Evolutionary conservation across 2,113 vertebrate species (phyloP).

Genomic region (Rhegmatorhina hoffmannsi): DNA sequence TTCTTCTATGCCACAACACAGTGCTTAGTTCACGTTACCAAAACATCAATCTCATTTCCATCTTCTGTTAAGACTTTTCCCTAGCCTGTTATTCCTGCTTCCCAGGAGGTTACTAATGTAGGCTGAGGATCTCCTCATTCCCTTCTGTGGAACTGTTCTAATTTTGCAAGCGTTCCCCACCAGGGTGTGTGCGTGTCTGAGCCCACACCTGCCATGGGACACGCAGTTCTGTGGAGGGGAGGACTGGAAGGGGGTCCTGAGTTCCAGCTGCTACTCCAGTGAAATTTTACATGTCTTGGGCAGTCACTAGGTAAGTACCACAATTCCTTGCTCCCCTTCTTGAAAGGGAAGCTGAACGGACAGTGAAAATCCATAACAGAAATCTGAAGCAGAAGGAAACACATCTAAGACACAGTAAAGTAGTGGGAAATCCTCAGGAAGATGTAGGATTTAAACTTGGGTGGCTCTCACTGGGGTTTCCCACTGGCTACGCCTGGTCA

Average conservation of each 20-base stretch:
- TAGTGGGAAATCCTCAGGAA: background rate
- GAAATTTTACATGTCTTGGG: background rate
- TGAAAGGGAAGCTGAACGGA: background rate
- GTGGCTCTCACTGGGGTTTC: background rate
- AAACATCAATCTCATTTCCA: background rate
- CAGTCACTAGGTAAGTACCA: background rate
- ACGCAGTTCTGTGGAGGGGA: background rate
- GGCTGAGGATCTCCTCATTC: background rate
- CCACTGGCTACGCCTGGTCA: background rate
- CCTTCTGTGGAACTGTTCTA: background rate
- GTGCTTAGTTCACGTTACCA: background rate
- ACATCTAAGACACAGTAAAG: background rate
- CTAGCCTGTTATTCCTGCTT: background rate
- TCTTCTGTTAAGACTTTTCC: background rate
- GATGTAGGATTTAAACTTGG: background rate
- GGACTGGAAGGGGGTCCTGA: background rate
- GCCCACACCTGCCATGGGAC: rapidly evolving
- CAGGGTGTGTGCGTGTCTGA: background rate
- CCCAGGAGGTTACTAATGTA: rapidly evolving
- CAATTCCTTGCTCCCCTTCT: background rate
- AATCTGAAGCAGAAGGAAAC: background rate
- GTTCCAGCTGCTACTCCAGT: background rate
- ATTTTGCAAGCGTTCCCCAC: background rate
- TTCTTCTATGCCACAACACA: background rate
- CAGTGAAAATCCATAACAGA: background rate